Evolutionary conservation across 2,888 invertebrate species (phyloP).

Genomic region (Drosophila buzzatii): DNA sequence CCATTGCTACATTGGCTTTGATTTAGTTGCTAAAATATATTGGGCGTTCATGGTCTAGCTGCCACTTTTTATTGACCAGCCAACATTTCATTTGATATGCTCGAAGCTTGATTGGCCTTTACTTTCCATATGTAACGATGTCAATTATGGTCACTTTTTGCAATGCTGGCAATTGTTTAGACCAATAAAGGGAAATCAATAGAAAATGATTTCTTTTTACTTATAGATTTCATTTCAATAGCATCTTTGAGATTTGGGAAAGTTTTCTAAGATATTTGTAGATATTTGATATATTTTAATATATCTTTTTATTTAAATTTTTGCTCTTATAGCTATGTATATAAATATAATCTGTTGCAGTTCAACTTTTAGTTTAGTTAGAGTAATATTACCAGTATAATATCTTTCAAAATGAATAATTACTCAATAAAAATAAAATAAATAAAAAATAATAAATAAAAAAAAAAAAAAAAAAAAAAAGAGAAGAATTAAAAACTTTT

Average conservation of each 20-base stretch:
- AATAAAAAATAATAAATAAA: no score
- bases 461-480: no score
- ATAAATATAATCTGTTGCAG: no score
- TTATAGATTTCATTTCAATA: no score
- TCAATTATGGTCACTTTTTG: neutral
- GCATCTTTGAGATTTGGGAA: neutral
- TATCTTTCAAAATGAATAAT: no score
- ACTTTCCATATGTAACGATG: neutral
- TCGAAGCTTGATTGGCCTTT: neutral
- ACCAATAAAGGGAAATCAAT: neutral
- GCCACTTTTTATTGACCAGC: conserved; percentile 34
- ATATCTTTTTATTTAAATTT: no score
- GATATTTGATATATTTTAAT: no score
- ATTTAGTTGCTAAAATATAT: conserved; percentile 52
- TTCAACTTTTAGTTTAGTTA: no score
- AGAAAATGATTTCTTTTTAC: neutral
- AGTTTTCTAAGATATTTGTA: neutral
- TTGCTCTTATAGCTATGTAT: no score
- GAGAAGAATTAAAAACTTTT: no score
- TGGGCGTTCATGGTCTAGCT: conserved; percentile 26
- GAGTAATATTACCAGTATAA: no score
- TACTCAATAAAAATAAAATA: no score
- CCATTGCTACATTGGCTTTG: conserved; percentile 30
- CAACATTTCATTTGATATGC: conserved; percentile 18
- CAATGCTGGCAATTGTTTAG: neutral